phyloP scores from a whole-genome alignment of 2,888 invertebrate species.

The Latheticus oryzae region DNA sequence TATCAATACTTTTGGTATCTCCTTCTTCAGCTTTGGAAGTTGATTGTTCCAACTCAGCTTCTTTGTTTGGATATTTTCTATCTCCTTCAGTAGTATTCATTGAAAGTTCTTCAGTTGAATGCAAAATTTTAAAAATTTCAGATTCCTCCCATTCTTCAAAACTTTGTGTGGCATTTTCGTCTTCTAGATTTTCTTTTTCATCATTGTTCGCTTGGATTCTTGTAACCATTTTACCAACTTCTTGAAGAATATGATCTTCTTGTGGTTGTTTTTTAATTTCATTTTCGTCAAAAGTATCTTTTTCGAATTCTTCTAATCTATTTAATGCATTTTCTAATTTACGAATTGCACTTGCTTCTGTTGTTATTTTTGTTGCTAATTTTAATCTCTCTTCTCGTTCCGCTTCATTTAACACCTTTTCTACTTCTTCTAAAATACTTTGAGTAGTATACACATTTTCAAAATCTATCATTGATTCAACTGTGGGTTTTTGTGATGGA shows the following conservation, averaged over 20 bases:
- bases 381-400: neutral
- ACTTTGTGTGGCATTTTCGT: neutral
- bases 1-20: neutral
- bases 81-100: neutral
- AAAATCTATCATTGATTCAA: neutral
- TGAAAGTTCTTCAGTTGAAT: no score
- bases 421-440: constrained; percentile 1
- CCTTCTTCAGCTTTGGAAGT: constrained; percentile 2
- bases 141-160: no score
- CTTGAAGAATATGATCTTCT: neutral
- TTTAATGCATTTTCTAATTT: neutral
- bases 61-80: neutral
- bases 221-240: neutral
- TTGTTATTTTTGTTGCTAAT: constrained; percentile 1
- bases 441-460: constrained; percentile 1
- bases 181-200: neutral
- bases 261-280: neutral
- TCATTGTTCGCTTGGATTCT: neutral
- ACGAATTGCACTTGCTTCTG: neutral
- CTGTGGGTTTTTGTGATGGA: neutral
- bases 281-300: neutral
- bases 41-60: constrained; percentile 1
- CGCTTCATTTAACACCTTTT: neutral
- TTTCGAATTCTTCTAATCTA: neutral
- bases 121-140: no score